Evolutionary conservation across 2,888 invertebrate species (phyloP), one percentile per base, ranked within the genome.

Genomic region (Automeris io): DNA sequence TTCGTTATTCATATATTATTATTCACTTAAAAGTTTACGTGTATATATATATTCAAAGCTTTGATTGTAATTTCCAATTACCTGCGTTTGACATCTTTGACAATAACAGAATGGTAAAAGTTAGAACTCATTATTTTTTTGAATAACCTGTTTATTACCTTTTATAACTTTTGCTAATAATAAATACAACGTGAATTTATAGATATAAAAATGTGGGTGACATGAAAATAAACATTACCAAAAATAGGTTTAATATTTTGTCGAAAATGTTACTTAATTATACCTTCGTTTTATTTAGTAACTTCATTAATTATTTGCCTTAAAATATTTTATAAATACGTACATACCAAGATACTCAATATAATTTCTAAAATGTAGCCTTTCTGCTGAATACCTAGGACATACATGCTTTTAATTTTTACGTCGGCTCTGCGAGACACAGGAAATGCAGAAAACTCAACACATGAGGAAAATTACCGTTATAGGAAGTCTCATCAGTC

Each of bases 61-160:
- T 22, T 32, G 23, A 40, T 31, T 35, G 31, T 24, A 29, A 22
- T 23, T 26, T 21, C 12, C 18, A 19, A 23, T 16, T 24, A 13
- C 25, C 37, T 37, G 37, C 11, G 23, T 41, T 34, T 41, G 41
- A 41, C 35, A 25, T 35, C 37, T 35, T 41, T 37, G 9, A n/a
- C 5, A 4, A 2, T 3, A 29, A 29, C 29, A 5, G 13, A 3
- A 16, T 8, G 29, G 16, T 25, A n/a, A 16, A 16, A n/a, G 16
- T 7, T 29, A 2, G 16, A 29, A 2, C 19, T 3, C 4, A 11
- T 16, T 29, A n/a, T 16, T 16, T 29, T 16, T 26, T 25, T 9
- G 16, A 26, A n/a, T 29, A 8, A 29, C 29, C n/a, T n/a, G 4
- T 29, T 1, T 16, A 16, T 29, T 9, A n/a, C 29, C 8, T 16